Percentiles rank a stretch among this genome's conserved stretches.
phyloP scores from a whole-genome alignment of 2,888 invertebrate species.

The Lycaena phlaeas region DNA sequence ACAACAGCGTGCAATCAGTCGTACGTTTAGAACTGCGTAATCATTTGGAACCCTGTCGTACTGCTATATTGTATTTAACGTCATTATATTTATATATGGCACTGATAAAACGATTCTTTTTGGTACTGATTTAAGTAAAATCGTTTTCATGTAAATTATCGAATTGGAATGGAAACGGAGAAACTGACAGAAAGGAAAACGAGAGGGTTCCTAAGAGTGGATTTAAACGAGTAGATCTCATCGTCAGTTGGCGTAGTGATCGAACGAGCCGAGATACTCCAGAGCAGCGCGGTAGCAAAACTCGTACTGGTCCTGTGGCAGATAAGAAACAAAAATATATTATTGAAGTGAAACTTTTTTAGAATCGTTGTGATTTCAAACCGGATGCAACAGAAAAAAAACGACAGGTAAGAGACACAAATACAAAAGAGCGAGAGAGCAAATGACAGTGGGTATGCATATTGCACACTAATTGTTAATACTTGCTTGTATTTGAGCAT shows the following conservation, averaged over 20 bases:
- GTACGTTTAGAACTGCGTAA: conserved; percentile 28
- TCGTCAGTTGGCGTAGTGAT: conserved; percentile 92
- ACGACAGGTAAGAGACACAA: no score
- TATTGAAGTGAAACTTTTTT: no score
- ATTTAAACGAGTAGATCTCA: conserved; percentile 63
- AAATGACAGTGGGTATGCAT: no score
- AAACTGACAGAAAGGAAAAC: neutral
- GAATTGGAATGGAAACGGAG: neutral
- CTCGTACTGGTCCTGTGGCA: conserved; percentile 94
- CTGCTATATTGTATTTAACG: no score
- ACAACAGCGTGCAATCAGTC: conserved; percentile 38
- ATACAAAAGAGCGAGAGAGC: no score
- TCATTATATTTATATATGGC: conserved; percentile 1
- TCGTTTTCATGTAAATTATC: no score
- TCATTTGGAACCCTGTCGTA: conserved; percentile 25
- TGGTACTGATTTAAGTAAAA: neutral
- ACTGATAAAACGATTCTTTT: neutral
- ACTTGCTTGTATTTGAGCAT: no score
- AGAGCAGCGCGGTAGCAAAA: conserved; percentile 99
- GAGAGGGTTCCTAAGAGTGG: conserved; percentile 15
- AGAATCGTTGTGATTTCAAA: no score
- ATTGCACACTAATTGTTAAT: no score
- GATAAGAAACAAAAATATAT: no score
- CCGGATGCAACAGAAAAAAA: no score
- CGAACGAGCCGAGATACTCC: conserved; percentile 98